Evolutionary conservation across 2,888 invertebrate species (phyloP), one percentile per base, ranked within the genome.

Genomic region (Andrena minutula): DNA sequence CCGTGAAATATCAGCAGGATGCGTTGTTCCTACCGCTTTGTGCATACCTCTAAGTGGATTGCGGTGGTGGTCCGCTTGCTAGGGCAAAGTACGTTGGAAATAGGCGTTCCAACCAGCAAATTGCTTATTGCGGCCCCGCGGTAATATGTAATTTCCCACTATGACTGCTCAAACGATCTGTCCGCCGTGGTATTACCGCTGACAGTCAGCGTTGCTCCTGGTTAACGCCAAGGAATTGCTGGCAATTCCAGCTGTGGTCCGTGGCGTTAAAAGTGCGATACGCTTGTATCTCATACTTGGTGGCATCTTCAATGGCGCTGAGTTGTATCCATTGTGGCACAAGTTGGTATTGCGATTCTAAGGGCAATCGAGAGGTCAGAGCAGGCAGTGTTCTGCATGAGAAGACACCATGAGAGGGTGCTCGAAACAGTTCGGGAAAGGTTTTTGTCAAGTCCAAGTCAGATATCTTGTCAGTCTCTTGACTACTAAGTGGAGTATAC

Each of bases 101-200:
- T 79, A 77, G 75, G 83, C 63, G 83, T 83, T 75, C 51, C 75
- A 47, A 30, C 16, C 60, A 30, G 75, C 74, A 79, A 79, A 84
- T 84, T 84, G 83, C 83, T 83, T 82, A 84, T 84, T 84, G 83
- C 78, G 74, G 74, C 68, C 53, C 58, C 47, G 47, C 53, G 51
- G 83, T 77, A 78, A 78, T 82, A 82, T 74, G 83, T 83, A 82
- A 83, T 83, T 82, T 83, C 79, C 83, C 68, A 28, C 66, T 64
- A 63, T 58, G 71, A 69, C 51, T 75, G 75, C 26, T 66, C 71
- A 66, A 82, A 82, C 77, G 82, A 82, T 82, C 77, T 71, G 77
- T 83, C 82, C 61, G 53, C 74, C 60, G 58, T 30, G 61, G 47
- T 41, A 73, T 83, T 76, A 75, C 41, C 32, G 20, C 64, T 68